These are phyloP conservation scores for Motacilla tschutschensis DNA, from an alignment of 2,113 vertebrate genomes.

Conservation along the genomic window DNA sequence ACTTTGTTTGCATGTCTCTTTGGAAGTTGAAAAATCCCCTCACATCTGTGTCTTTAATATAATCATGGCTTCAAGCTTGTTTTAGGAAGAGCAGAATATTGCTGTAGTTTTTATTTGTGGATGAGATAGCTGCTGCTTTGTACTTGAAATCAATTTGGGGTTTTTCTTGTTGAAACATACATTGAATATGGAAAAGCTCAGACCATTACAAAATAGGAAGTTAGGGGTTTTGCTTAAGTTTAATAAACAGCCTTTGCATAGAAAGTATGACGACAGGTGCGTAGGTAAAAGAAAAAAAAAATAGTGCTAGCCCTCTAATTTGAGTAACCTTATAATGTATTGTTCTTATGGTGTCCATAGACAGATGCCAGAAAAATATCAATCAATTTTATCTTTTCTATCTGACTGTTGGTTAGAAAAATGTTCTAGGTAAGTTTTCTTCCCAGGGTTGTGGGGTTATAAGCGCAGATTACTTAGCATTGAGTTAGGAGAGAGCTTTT, in stretches of 20 bases:
- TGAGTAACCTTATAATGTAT: neutral
- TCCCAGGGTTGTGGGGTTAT: neutral
- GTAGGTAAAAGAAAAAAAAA: neutral
- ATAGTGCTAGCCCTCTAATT: neutral
- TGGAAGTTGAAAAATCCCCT: constrained; percentile 40
- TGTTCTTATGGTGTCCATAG: neutral
- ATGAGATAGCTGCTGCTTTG: constrained; percentile 16
- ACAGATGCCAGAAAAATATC: neutral
- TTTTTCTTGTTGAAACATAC: neutral
- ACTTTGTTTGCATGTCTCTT: constrained; percentile 28
- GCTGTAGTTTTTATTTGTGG: constrained; percentile 13
- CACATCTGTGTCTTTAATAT: constrained; percentile 56
- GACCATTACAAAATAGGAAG: neutral
- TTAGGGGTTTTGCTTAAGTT: neutral
- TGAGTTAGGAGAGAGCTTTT: neutral
- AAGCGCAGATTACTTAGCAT: neutral
- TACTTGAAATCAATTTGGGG: neutral
- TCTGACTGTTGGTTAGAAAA: neutral
- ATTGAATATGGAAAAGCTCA: neutral
- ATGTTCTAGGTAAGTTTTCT: neutral
- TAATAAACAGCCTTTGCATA: constrained; percentile 1
- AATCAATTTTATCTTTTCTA: neutral
- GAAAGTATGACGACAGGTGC: neutral
- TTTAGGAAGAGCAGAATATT: constrained; percentile 28
- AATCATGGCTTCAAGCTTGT: constrained; percentile 43